Evolutionary conservation across 2,113 vertebrate genomes (phyloP), one percentile per base, ranked within the genome.

Genomic region (Cavia porcellus): DNA sequence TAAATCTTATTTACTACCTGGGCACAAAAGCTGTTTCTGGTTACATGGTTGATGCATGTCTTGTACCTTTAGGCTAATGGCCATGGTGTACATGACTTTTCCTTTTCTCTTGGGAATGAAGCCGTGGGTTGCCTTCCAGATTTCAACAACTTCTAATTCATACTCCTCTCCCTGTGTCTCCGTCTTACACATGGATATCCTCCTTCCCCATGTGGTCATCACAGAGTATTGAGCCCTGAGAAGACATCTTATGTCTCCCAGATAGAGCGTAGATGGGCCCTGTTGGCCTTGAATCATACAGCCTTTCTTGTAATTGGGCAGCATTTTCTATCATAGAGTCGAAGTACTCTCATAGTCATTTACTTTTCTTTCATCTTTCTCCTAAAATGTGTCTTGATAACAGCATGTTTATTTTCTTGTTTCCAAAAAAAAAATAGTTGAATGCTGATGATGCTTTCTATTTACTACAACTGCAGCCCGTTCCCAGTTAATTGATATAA

Each of bases 401-500:
- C 96, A 90, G 25, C 35, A 14, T 55, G 52, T 96, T 87, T 87
- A 90, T 62, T 75, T 96, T 77, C 70, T 82, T 81, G 20, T 95
- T 96, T 97, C 47, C 35, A 64, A 57, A 66, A 95, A 92, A 86
- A 90, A 92, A 86, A 87, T 84, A 84, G n/a, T 79, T 77, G 52
- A 89, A 80, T 80, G 38, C 13, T 93, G 77, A 64, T 61, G 59
- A 77, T 85, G 62, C 13, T 90, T 20, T 10, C 68, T 92, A 50
- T 96, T 97, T 28, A 86, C 42, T 95, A 96, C 50, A 95, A 82
- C 77, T 77, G 81, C 62, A 82, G 55, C 52, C 81, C 79, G 38
- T 88, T 95, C 20, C 32, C 57, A 64, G 45, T 86, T 92, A 98
- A 98, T 97, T 95, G 85, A 96, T 85, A 32, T 24, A 82, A 88